Evolutionary conservation across 1,140 invertebrate genomes (phyloP), one percentile per base, ranked within the genome.

Genomic region (Proales similis): DNA sequence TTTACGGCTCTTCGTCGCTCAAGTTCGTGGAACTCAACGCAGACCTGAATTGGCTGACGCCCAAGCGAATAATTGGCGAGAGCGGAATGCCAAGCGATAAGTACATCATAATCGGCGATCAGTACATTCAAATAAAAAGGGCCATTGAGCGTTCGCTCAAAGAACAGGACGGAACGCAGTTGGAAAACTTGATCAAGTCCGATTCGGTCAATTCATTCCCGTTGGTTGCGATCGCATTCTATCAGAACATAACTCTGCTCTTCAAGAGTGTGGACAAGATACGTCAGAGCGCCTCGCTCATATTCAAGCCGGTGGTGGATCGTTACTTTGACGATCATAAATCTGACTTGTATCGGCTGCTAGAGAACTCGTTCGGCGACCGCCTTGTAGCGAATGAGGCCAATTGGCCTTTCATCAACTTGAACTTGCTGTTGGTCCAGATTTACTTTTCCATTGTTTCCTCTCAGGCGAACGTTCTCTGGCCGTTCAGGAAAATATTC

Each of bases 191-290:
- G 9, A 7, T 42, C 3, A 36, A 26, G 4, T 22, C 17, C 9
- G 36, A 57, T 27, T 27, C 26, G 7, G 4, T 27, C 1, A 42
- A 57, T 27, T 42, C 45, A 19, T 39, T 57, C 27, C 17, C 36
- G 7, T 57, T 42, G 29, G 2, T 57, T 42, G 39, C 26, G 9
- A 30, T 70, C n/a, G 69, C 65, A 60, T 29, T 70, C 0, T 64
- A 69, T 27, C 65, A 67, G 48, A 67, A 69, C 48, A 51, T 70
- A 30, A 66, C 66, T 20, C 53, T 67, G 48, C 39, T 39, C 26
- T 42, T 32, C n/a, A 64, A 45, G 61, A 33, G 38, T 46, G 27
- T 57, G 19, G 11, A 17, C 2, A 39, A 17, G 20, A 29, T 39
- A 39, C 39, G 27, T 5, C 20, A 9, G 20, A 39, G 45, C 30